Conservation (phyloP, 2,888 invertebrate species). For the Tinea trinotella region DNA sequence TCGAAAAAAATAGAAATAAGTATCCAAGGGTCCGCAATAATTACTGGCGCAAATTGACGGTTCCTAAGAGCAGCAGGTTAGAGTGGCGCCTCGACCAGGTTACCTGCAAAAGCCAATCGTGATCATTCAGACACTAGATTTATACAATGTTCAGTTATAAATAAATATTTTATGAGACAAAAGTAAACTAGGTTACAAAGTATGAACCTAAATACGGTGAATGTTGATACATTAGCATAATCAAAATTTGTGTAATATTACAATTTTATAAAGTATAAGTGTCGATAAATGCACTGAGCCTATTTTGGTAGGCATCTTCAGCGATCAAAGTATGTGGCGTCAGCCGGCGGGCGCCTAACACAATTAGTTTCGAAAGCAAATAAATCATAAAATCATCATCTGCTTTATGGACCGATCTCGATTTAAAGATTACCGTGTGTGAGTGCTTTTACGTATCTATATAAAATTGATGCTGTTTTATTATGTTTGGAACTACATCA, state of each 20-base stretch:
- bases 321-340: slow-evolving; percentile 27
- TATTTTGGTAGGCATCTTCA: slow-evolving; percentile 14
- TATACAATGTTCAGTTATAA: neutral
- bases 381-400: slow-evolving; percentile 48
- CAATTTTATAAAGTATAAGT: slow-evolving; percentile 1
- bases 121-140: neutral
- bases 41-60: slow-evolving; percentile 71
- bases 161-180: neutral
- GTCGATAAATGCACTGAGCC: slow-evolving; percentile 30
- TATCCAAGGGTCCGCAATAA: slow-evolving; percentile 73
- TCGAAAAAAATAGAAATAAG: slow-evolving; percentile 69
- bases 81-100: slow-evolving; percentile 54
- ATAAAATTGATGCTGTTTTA: slow-evolving; percentile 17
- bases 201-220: too few species aligned
- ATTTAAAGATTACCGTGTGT: slow-evolving; percentile 38
- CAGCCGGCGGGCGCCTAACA: slow-evolving; percentile 43
- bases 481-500: slow-evolving; percentile 4
- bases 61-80: slow-evolving; percentile 55
- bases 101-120: slow-evolving; percentile 38
- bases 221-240: too few species aligned
- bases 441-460: slow-evolving; percentile 23
- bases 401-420: slow-evolving; percentile 35
- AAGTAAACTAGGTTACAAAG: too few species aligned
- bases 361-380: slow-evolving; percentile 52
- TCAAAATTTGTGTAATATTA: neutral